A percentile compares a stretch with the other conserved stretches of the same genome.
These are phyloP conservation scores for Gymnothorax reevesii DNA, from an alignment of 2,797 vertebrate genomes.

Conservation along the genomic window DNA sequence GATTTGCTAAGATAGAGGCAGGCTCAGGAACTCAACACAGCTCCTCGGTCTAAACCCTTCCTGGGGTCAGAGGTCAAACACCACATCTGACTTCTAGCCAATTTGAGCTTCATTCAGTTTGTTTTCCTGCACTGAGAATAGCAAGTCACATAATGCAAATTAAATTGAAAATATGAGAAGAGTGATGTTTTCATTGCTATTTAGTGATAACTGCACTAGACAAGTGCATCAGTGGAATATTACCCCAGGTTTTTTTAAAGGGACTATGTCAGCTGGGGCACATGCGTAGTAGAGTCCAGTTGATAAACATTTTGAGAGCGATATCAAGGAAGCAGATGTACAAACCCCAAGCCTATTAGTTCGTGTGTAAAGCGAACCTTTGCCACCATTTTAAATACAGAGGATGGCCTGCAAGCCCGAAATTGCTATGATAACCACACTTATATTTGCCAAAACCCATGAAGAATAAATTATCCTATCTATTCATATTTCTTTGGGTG, in stretches of 20 bases:
- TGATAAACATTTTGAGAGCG: too few relatives aligned
- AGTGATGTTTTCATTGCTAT: slow-evolving; percentile 25
- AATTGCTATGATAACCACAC: too few relatives aligned
- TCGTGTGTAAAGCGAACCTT: too few relatives aligned
- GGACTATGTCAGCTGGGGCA: background rate
- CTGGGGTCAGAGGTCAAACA: slow-evolving; percentile 16
- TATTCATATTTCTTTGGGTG: too few relatives aligned
- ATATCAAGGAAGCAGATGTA: too few relatives aligned
- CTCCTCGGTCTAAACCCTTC: slow-evolving; percentile 54
- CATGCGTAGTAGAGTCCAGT: too few relatives aligned
- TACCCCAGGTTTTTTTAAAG: slow-evolving; percentile 40
- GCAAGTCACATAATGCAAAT: slow-evolving; percentile 15
- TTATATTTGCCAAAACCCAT: too few relatives aligned
- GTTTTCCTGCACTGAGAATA: background rate
- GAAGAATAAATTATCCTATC: too few relatives aligned
- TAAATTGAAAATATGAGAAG: slow-evolving; percentile 5
- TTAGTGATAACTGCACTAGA: slow-evolving; percentile 58
- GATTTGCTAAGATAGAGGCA: slow-evolving; percentile 70
- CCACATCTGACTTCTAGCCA: background rate
- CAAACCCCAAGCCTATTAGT: too few relatives aligned
- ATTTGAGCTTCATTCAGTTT: background rate
- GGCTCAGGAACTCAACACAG: slow-evolving; percentile 56
- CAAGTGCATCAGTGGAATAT: slow-evolving; percentile 59
- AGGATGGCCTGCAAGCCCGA: too few relatives aligned
- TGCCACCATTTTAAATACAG: too few relatives aligned